Evolutionary conservation across 30 jellyfish, hydroid and myxozoan genomes (phyloP).

Genomic region (Mastigias papua): DNA sequence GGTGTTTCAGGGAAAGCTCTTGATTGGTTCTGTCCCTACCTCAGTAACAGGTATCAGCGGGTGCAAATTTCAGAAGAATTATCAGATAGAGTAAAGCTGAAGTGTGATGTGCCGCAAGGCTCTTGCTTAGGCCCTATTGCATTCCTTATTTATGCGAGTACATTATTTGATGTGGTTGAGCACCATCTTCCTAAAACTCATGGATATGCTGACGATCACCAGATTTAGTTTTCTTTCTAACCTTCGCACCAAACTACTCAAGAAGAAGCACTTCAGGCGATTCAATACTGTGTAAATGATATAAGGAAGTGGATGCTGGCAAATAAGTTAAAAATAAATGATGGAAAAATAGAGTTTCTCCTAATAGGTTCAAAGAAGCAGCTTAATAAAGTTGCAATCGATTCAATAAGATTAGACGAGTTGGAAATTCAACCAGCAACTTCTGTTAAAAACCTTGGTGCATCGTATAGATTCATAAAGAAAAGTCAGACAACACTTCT

Average conservation of each 20-base stretch:
- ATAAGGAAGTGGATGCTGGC: slow-evolving; percentile 46
- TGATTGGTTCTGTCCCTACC: slow-evolving; percentile 34
- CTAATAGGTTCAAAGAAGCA: slow-evolving; percentile 46
- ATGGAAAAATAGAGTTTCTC: slow-evolving; percentile 47
- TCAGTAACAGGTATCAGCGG: slow-evolving; percentile 30
- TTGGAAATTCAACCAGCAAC: slow-evolving; percentile 41
- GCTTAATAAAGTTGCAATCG: slow-evolving; percentile 12
- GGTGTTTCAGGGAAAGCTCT: slow-evolving; percentile 53
- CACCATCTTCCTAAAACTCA: not conserved
- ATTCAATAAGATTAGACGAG: slow-evolving; percentile 46
- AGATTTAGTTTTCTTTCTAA: slow-evolving; percentile 20
- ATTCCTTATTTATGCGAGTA: not conserved
- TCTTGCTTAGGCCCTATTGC: not conserved
- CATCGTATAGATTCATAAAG: too few relatives aligned
- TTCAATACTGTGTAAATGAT: slow-evolving; percentile 47
- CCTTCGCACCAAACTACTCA: slow-evolving; percentile 37
- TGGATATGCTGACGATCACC: not conserved
- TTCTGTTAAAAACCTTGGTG: slow-evolving; percentile 36
- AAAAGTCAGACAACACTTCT: too few relatives aligned
- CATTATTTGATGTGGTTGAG: not conserved
- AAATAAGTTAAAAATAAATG: slow-evolving; percentile 54
- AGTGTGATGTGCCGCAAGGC: too few relatives aligned
- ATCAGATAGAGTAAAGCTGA: too few relatives aligned
- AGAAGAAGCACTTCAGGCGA: slow-evolving; percentile 43
- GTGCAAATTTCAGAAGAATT: too few relatives aligned